Evolutionary conservation across 1,140 invertebrate genomes (phyloP), one percentile per base, ranked within the genome.

Genomic region (Frieseomelitta varia): DNA sequence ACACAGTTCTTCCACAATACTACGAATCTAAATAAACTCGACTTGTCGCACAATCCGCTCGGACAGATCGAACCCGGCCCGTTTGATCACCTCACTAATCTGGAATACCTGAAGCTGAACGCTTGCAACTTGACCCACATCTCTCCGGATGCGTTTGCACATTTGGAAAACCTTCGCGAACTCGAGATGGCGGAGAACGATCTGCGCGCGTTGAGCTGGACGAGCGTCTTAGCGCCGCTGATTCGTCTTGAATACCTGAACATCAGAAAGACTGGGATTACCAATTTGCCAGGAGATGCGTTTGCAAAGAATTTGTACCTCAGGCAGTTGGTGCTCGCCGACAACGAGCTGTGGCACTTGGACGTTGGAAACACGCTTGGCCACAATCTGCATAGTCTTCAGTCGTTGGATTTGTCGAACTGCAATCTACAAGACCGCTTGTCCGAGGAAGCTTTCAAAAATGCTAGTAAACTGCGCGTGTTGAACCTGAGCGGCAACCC

Each of bases 31-130:
- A 96, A 95, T 55, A 96, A 96, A 34, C 93, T 97, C 3, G 96
- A 97, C 91, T 92, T 97, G 14, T 97, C 97, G n/a, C 93, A 96
- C 71, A 97, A 97, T 93, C 96, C 97, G 11, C 93, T 97, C 1
- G 92, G 93, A 67, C 93, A 91, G 15, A 94, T 97, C 72, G 95
- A 96, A 39, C 93, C 95, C 2, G 95, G 95, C 53, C 95, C 96
- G 8, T 96, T 97, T 86, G 95, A 96, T 90, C 95, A 96, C 47
- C 92, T 97, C 61, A 96, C 95, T 14, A 96, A 96, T 90, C 91
- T 97, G 21, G 96, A 97, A 88, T 96, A 96, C 39, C 92, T 97
- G 39, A 96, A 96, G 84, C 91, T 97, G 65, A 96, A 97, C 85
- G 94, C 95, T 76, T 97, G 97, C 90, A 96, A 96, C 88, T 93